A percentile compares a stretch with the other conserved stretches of the same genome.
phyloP scores from a whole-genome alignment of 2,797 vertebrate species.

The Gouania willdenowi region DNA sequence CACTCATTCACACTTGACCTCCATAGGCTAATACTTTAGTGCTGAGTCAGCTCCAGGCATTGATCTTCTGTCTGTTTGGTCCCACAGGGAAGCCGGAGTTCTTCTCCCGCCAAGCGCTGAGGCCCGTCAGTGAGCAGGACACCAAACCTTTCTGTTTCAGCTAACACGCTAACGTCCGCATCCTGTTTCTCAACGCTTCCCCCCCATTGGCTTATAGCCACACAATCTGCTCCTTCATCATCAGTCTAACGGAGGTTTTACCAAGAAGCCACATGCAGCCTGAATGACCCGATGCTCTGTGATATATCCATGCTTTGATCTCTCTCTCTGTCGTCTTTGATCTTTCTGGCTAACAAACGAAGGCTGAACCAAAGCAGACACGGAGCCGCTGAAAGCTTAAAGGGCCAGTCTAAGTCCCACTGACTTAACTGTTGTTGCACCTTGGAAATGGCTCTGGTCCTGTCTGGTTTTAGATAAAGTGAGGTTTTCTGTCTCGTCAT shows the following conservation, averaged over 20 bases:
- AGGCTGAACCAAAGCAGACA: conserved; percentile 28
- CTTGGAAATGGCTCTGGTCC: not conserved
- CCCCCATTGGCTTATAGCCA: conserved; percentile 64
- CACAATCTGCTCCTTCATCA: conserved; percentile 69
- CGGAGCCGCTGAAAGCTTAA: conserved; percentile 20
- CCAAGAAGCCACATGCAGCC: conserved; percentile 57
- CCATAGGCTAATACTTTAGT: not conserved
- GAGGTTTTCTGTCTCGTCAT: conserved; percentile 47
- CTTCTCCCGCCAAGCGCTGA: conserved; percentile 93
- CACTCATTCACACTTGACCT: too few relatives aligned
- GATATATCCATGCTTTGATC: too few relatives aligned
- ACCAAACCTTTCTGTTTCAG: conserved; percentile 33
- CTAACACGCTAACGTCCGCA: conserved; percentile 66
- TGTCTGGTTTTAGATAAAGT: not conserved
- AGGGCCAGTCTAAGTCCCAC: conserved; percentile 40
- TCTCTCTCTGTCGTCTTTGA: conserved; percentile 11
- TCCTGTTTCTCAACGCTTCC: conserved; percentile 4
- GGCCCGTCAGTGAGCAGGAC: conserved; percentile 43
- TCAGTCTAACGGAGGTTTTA: conserved; percentile 42
- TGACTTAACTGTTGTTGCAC: conserved; percentile 44
- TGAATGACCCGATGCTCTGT: conserved; percentile 31
- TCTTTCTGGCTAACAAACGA: conserved; percentile 32
- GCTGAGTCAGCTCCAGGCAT: not conserved
- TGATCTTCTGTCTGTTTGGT: conserved; percentile 30
- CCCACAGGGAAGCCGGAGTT: conserved; percentile 86